Base-by-base conservation (phyloP, 2,797 vertebrate genomes). In the Hipposideros larvatus region DNA sequence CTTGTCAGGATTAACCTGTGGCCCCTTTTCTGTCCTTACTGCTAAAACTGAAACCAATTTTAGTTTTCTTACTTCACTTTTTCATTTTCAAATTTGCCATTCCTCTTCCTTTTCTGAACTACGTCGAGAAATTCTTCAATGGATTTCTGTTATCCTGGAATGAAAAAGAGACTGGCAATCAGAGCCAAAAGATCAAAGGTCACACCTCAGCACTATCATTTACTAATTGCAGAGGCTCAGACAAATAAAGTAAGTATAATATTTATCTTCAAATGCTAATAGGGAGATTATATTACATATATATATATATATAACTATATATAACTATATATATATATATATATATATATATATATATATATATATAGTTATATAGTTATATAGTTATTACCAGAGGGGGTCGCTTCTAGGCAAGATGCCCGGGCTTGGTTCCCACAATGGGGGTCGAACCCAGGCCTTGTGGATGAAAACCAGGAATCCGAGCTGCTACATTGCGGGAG, bases 1-100 rank as follows among this genome's bases (percentile, higher is more conserved):
- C 37, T 37, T 37, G 37, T 37, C 37, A 37, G 37, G 37, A 37
- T 37, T 37, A 37, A 37, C 37, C 37, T 37, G 37, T 37, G 37
- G 37, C 37, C 37, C 37, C 37, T 37, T 37, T 37, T 37, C 37
- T 37, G 37, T 37, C 37, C 37, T 37, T 37, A 37, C 37, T 37
- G 37, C 37, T 57, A 79, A 79, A 41, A 37, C 77, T 85, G 87
- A 92, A 95, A 79, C 34, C 51, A 75, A 13, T 83, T 96, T 93
- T 92, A 2, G 2, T 75, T 88, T 95, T 93, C 68, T 57, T 85
- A 63, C 22, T n/a, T n/a, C n/a, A 87, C 24, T 41, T 84, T 79
- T 94, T 86, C 14, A 0, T 90, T 75, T 65, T 73, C 63, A 73
- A 87, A 86, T n/a, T n/a, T 90, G 24, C 71, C 41, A 74, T 65